Base-by-base conservation (phyloP, 2,888 invertebrate species). In the Ectemnius continuus region DNA sequence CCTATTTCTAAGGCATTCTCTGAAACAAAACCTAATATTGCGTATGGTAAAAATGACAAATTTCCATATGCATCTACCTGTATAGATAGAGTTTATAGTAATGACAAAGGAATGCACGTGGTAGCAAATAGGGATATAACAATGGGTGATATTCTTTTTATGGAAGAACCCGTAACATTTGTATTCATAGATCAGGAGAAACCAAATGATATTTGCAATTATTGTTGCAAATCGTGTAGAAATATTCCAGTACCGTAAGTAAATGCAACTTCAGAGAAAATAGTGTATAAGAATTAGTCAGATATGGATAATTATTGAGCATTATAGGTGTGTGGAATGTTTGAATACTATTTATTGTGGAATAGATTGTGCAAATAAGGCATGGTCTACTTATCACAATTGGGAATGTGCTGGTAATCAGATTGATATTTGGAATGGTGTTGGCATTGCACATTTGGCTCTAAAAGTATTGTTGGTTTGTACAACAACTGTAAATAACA, bases 401-500 rank as follows among this genome's bases (percentile, higher is more conserved):
- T 95, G 94, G 93, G 95, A 97, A 90, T 97, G 97, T 86, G 90
- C 89, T 8, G 95, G 94, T 5, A 93, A 93, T 77, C 92, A 92
- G 81, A 91, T 93, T 11, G 91, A 92, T 56, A 91, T 97, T 13
- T 94, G 95, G 88, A 92, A 94, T 68, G 93, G 94, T 64, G 93
- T 96, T 56, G 97, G 97, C 45, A 94, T 97, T 74, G 95, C 94
- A 0, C 96, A 96, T 90, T 93, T 96, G 70, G 96, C 95, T n/a
- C 91, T 96, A 52, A 93, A 93, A 88, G 94, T 94, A 1, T 91
- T 96, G 26, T 88, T 97, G 8, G 92, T 93, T 86, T 82, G 92
- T 87, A 76, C 82, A 36, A 83, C 84, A 46, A 91, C 90, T 23
- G 91, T 92, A 45, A 88, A 91, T 73, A 82, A 85, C 85, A 60